These are phyloP conservation scores for Meda fulgida DNA, from an alignment of 2,797 vertebrate species.

Conservation along the genomic window DNA sequence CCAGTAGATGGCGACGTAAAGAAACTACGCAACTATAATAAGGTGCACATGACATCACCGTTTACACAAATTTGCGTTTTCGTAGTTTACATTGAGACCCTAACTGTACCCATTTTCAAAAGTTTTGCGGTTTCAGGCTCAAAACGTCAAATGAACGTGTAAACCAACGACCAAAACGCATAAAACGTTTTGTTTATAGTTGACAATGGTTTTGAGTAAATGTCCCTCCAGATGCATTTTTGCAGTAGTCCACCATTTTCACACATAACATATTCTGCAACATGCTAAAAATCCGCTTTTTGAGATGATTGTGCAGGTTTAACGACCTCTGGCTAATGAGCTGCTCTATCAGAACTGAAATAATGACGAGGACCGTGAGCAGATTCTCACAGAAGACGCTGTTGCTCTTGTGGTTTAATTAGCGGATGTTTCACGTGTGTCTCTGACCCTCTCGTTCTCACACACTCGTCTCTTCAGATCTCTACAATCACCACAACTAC, in stretches of 20 bases:
- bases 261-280: neutral
- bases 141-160: neutral
- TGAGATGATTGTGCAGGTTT: neutral
- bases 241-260: neutral
- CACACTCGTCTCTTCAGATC: neutral
- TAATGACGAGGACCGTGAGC: constrained; percentile 42
- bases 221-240: neutral
- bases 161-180: neutral
- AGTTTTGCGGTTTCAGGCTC: neutral
- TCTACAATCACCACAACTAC: neutral
- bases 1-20: neutral
- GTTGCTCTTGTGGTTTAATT: constrained; percentile 4
- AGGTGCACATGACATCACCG: neutral
- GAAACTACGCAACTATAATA: neutral
- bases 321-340: constrained; percentile 54
- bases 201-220: neutral
- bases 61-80: neutral
- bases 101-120: too few relatives aligned
- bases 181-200: neutral
- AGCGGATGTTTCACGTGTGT: neutral
- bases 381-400: neutral
- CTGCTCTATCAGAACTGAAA: constrained; percentile 45
- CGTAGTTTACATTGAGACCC: neutral
- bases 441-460: neutral
- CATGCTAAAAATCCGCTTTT: neutral